These are phyloP conservation scores for Gallinago stenura DNA, from an alignment of 2,797 vertebrate species.

Conservation along the genomic window DNA sequence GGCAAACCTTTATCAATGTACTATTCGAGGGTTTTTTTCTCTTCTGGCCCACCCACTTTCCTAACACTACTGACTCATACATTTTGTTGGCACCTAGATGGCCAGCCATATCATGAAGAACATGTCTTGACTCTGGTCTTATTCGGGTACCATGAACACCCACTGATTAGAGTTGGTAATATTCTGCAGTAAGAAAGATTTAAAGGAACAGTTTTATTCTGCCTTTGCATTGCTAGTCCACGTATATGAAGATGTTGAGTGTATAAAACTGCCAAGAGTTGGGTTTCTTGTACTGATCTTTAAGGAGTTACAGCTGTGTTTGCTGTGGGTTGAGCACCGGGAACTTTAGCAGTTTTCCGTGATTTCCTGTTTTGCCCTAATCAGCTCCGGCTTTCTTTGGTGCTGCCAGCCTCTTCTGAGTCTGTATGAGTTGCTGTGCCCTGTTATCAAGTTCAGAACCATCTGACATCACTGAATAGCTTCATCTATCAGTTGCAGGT, in stretches of 20 bases:
- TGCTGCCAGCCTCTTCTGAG: not conserved
- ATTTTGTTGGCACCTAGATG: not conserved
- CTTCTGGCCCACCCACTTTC: not conserved
- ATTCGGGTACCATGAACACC: not conserved
- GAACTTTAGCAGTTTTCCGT: not conserved
- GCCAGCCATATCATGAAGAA: not conserved
- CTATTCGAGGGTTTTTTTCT: not conserved
- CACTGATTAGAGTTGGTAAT: not conserved
- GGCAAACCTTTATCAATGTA: not conserved
- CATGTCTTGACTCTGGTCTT: not conserved
- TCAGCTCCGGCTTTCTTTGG: not conserved
- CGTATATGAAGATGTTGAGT: not conserved
- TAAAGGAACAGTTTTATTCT: not conserved
- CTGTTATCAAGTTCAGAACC: not conserved
- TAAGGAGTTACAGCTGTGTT: constrained; percentile 25
- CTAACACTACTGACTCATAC: not conserved
- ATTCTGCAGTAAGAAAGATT: not conserved
- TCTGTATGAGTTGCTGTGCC: not conserved
- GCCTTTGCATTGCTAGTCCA: not conserved
- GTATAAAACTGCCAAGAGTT: not conserved
- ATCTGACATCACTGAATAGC: not conserved
- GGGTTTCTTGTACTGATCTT: not conserved
- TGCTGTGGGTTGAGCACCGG: not conserved
- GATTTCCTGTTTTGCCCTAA: constrained; percentile 5
- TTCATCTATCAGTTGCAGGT: not conserved